Conservation (phyloP, 2,888 invertebrate species). For the Brassicogethes aeneus region DNA sequence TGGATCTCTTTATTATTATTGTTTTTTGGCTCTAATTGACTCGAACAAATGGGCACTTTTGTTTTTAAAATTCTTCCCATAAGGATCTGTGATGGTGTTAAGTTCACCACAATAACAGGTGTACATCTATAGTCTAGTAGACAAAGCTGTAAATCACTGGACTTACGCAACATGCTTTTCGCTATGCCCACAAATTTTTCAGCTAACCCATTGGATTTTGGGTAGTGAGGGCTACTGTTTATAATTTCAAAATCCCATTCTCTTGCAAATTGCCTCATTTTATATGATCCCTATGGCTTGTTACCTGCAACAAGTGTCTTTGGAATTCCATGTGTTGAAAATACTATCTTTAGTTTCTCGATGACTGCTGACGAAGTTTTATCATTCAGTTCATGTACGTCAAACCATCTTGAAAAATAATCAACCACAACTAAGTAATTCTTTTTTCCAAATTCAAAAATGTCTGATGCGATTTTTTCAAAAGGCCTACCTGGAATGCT, state of each 20-base stretch:
- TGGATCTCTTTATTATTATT: background rate
- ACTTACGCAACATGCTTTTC: constrained; percentile 8
- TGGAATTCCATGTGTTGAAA: constrained; percentile 11
- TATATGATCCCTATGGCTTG: constrained; percentile 12
- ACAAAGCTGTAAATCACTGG: constrained; percentile 3
- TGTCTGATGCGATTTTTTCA: constrained; percentile 10
- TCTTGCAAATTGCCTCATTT: constrained; percentile 13
- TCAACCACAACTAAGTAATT: constrained; percentile 19
- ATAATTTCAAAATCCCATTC: constrained; percentile 14
- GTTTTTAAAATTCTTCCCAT: background rate
- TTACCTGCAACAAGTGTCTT: constrained; percentile 13
- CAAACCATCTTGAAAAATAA: constrained; percentile 20
- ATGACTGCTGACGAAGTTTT: constrained; percentile 6
- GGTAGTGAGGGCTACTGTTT: constrained; percentile 15
- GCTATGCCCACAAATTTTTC: constrained; percentile 10
- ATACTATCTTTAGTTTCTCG: constrained; percentile 2
- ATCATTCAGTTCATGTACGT: constrained; percentile 9
- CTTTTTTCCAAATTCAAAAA: constrained; percentile 7
- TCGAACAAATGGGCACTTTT: background rate
- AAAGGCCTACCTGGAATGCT: constrained; percentile 8
- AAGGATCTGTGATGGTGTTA: background rate
- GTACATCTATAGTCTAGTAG: constrained; percentile 1
- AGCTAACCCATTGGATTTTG: constrained; percentile 14
- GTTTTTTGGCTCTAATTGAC: background rate
- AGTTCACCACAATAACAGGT: background rate